Evolutionary conservation across 2,113 vertebrate species (phyloP).

Genomic region (Lophura nycthemera): DNA sequence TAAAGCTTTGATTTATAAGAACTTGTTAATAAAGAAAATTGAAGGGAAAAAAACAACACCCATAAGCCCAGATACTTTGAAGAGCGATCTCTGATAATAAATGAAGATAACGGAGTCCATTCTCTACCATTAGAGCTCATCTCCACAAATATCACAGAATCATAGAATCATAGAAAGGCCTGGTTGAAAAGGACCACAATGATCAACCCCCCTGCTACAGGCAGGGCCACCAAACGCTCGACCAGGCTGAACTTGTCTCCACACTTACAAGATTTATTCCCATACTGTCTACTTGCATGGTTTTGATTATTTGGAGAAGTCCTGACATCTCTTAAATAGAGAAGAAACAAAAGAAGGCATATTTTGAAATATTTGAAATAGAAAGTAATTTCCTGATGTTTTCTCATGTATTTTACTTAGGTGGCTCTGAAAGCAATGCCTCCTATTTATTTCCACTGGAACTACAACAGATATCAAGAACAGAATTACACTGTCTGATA

Average conservation of each 20-base stretch:
- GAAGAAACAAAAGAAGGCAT: background rate
- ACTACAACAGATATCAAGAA: too few relatives aligned
- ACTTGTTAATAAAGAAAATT: background rate
- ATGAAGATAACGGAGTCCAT: constrained; percentile 21
- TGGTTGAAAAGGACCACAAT: too few relatives aligned
- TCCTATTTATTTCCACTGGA: too few relatives aligned
- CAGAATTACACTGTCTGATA: too few relatives aligned
- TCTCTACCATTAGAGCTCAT: constrained; percentile 3
- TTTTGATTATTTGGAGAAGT: constrained; percentile 8
- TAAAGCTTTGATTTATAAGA: background rate
- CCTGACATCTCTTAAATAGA: background rate
- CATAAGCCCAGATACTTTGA: background rate
- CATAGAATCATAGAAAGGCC: too few relatives aligned
- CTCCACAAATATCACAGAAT: background rate
- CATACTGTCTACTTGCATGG: background rate
- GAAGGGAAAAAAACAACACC: background rate
- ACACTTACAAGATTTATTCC: background rate
- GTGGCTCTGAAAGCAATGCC: too few relatives aligned
- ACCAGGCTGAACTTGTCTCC: background rate
- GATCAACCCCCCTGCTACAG: too few relatives aligned
- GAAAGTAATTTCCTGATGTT: background rate
- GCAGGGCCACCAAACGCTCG: too few relatives aligned
- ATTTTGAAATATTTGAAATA: constrained; percentile 4
- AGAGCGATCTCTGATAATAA: background rate
- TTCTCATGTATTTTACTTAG: background rate